Evolutionary conservation across 2,888 invertebrate genomes (phyloP).

Genomic region (Leptogaster cylindrica): DNA sequence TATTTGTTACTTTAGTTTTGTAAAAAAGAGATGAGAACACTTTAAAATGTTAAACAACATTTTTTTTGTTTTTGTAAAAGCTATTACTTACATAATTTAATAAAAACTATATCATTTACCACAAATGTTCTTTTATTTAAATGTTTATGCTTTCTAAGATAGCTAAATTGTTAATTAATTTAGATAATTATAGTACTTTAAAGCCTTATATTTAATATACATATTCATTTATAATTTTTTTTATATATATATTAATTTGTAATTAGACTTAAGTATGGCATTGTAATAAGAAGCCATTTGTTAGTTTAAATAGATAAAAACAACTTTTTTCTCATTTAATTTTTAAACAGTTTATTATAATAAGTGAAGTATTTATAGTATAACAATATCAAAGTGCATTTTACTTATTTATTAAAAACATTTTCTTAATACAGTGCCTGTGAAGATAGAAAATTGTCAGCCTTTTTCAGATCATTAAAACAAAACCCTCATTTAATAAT

Average conservation of each 20-base stretch:
- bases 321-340: slow-evolving; percentile 26
- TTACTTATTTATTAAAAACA: slow-evolving; percentile 8
- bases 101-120: slow-evolving; percentile 36
- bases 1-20: slow-evolving; percentile 26
- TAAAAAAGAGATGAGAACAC: slow-evolving; percentile 39
- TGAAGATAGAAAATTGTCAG: slow-evolving; percentile 18
- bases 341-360: slow-evolving; percentile 32
- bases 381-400: slow-evolving; percentile 47
- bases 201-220: slow-evolving; percentile 33
- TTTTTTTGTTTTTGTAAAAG: slow-evolving; percentile 28
- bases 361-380: slow-evolving; percentile 44
- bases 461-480: no score
- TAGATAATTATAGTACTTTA: slow-evolving; percentile 37
- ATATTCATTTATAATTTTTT: slow-evolving; percentile 19
- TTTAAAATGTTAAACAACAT: slow-evolving; percentile 15
- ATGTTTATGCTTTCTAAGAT: slow-evolving; percentile 21
- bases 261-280: slow-evolving; percentile 32
- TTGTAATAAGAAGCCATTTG: slow-evolving; percentile 30
- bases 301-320: slow-evolving; percentile 38
- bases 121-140: slow-evolving; percentile 23
- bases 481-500: no score
- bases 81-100: slow-evolving; percentile 34
- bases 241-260: not conserved
- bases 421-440: slow-evolving; percentile 22
- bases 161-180: slow-evolving; percentile 32